Conservation (phyloP, 2,888 invertebrate species). For the Piscicola geometra region DNA sequence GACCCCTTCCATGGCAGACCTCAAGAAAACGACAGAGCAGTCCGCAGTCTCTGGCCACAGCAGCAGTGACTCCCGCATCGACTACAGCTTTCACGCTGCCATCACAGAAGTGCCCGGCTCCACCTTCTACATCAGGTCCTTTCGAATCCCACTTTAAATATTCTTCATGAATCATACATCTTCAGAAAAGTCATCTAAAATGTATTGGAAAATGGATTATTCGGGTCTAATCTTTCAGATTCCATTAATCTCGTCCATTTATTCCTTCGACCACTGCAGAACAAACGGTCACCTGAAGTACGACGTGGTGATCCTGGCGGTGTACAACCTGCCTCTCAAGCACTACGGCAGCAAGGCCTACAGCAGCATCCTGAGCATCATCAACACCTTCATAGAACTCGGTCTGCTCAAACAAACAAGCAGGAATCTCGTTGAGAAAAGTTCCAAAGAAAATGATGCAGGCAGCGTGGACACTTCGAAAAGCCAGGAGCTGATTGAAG, state of each 20-base stretch:
- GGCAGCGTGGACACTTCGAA: too few relatives aligned
- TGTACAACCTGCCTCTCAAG: constrained; percentile 35
- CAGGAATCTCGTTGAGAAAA: neutral
- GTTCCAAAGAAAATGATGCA: neutral
- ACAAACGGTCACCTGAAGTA: constrained; percentile 87
- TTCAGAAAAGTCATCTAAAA: too few relatives aligned
- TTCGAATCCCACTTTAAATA: too few relatives aligned
- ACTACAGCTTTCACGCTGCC: constrained; percentile 44
- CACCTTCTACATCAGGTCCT: constrained; percentile 80
- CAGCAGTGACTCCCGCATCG: constrained; percentile 53
- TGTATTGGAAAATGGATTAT: too few relatives aligned
- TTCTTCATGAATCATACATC: too few relatives aligned
- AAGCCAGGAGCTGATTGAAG: neutral
- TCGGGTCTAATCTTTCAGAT: too few relatives aligned
- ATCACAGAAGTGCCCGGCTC: constrained; percentile 61
- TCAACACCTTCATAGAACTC: constrained; percentile 84
- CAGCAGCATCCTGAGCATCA: constrained; percentile 84
- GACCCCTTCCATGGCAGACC: too few relatives aligned
- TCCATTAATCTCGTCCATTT: too few relatives aligned
- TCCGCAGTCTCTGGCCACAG: constrained; percentile 40
- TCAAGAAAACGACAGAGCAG: too few relatives aligned
- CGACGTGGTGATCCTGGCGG: constrained; percentile 55
- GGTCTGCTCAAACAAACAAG: constrained; percentile 62
- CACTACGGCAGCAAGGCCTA: constrained; percentile 75
- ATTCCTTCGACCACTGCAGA: too few relatives aligned